Percentiles rank a stretch among this genome's conserved stretches.
Evolutionary conservation across 2,113 vertebrate genomes (phyloP).

Genomic region (Columba janthina): DNA sequence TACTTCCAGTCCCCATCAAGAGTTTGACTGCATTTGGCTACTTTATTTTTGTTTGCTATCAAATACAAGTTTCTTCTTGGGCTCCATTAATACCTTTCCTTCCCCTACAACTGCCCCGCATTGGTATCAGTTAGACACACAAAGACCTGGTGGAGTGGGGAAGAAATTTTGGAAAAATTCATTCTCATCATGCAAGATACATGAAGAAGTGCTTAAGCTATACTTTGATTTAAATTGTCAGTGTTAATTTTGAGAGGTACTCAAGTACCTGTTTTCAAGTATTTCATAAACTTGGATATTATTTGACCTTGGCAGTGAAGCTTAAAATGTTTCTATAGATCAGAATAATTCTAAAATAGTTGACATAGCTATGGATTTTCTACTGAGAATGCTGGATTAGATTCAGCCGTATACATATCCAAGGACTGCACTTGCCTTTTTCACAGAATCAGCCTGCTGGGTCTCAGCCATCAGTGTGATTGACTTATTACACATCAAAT

Average conservation of each 20-base stretch:
- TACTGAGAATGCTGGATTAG: background rate
- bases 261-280: background rate
- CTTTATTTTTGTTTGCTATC: background rate
- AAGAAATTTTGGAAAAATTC: background rate
- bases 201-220: background rate
- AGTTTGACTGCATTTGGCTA: background rate
- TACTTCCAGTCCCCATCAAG: background rate
- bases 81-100: background rate
- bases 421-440: background rate
- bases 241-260: background rate
- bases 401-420: background rate
- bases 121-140: background rate
- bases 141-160: background rate
- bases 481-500: background rate
- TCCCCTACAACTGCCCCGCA: background rate
- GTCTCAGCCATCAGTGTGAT: background rate
- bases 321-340: background rate
- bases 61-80: background rate
- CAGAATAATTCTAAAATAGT: background rate
- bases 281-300: background rate
- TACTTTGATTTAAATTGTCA: background rate
- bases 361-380: background rate
- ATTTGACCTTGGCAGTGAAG: background rate
- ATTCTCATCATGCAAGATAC: background rate
- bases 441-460: background rate